These are phyloP conservation scores for Platichthys flesus DNA, from an alignment of 2,113 vertebrate species.

Conservation along the genomic window DNA sequence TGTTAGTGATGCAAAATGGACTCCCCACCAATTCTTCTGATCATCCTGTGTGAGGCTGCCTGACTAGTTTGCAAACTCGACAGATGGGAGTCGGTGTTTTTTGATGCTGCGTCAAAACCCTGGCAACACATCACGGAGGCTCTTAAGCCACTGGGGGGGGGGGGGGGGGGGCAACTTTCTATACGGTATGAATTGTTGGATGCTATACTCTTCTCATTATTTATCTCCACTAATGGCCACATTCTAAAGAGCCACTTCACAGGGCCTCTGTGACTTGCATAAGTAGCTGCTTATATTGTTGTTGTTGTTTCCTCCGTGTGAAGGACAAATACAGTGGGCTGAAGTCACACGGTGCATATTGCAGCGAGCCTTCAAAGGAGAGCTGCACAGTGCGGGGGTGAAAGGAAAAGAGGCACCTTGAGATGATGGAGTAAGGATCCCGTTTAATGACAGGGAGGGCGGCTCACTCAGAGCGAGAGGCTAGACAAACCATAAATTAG, in stretches of 20 bases:
- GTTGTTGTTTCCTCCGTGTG: conserved; percentile 16
- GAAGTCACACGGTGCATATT: conserved; percentile 35
- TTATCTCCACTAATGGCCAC: conserved; percentile 18
- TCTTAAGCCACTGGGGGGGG: background rate
- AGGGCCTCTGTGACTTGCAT: conserved; percentile 13
- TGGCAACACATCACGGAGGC: background rate
- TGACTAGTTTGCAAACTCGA: conserved; percentile 40
- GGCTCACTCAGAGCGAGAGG: conserved; percentile 1
- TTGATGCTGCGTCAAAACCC: conserved; percentile 12
- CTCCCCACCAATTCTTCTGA: conserved; percentile 36
- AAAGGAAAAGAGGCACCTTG: conserved; percentile 29
- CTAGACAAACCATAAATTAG: background rate
- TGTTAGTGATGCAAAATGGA: conserved; percentile 28
- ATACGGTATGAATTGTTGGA: conserved; percentile 2
- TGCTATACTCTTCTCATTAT: conserved; percentile 12
- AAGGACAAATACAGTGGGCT: conserved; percentile 35
- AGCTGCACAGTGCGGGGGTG: background rate
- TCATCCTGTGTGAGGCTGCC: conserved; percentile 22
- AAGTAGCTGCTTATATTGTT: conserved; percentile 13
- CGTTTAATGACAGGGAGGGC: conserved; percentile 12
- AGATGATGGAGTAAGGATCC: conserved; percentile 6
- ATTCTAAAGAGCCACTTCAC: conserved; percentile 22
- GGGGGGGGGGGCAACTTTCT: conserved; percentile 21
- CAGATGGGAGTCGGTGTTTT: conserved; percentile 42
- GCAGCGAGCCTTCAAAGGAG: conserved; percentile 24